Percentiles rank a stretch among this genome's conserved stretches.
Evolutionary conservation across 2,888 invertebrate species (phyloP).

Genomic region (Melieria crassipennis): DNA sequence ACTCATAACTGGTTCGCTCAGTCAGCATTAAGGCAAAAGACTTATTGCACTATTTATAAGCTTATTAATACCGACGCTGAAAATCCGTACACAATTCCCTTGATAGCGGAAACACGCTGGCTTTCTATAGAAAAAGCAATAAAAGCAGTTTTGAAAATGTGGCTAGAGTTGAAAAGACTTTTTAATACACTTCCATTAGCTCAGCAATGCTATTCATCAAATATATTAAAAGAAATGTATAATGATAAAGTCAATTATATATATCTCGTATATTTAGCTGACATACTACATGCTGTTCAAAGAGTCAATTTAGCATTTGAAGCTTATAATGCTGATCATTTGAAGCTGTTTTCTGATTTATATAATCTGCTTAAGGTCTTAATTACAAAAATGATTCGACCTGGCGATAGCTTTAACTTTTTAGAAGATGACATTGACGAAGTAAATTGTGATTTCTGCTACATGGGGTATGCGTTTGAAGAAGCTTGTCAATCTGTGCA

Average conservation of each 20-base stretch:
- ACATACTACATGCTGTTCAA: slow-evolving; percentile 7
- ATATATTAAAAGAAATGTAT: slow-evolving; percentile 17
- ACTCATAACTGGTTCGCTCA: slow-evolving; percentile 12
- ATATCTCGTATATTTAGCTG: slow-evolving; percentile 16
- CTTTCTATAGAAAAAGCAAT: slow-evolving; percentile 28
- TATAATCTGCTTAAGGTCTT: slow-evolving; percentile 10
- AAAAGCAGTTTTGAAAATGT: slow-evolving; percentile 27
- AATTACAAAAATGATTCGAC: slow-evolving; percentile 15
- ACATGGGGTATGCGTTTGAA: neutral
- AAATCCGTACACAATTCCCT: slow-evolving; percentile 18
- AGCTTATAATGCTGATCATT: slow-evolving; percentile 10
- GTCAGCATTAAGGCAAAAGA: slow-evolving; percentile 21
- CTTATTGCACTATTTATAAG: slow-evolving; percentile 9
- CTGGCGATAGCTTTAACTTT: neutral
- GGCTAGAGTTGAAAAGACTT: slow-evolving; percentile 27
- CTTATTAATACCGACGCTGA: slow-evolving; percentile 20
- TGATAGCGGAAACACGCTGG: slow-evolving; percentile 29
- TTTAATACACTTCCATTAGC: slow-evolving; percentile 24
- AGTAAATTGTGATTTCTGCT: neutral
- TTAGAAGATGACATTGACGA: slow-evolving; percentile 2
- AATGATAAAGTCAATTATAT: slow-evolving; percentile 27
- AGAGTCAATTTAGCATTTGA: slow-evolving; percentile 17
- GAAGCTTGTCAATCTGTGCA: neutral
- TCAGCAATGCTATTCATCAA: slow-evolving; percentile 18
- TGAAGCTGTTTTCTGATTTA: slow-evolving; percentile 12